These are phyloP conservation scores for Nephila pilipes DNA, from an alignment of 1,140 invertebrate genomes.

Conservation along the genomic window DNA sequence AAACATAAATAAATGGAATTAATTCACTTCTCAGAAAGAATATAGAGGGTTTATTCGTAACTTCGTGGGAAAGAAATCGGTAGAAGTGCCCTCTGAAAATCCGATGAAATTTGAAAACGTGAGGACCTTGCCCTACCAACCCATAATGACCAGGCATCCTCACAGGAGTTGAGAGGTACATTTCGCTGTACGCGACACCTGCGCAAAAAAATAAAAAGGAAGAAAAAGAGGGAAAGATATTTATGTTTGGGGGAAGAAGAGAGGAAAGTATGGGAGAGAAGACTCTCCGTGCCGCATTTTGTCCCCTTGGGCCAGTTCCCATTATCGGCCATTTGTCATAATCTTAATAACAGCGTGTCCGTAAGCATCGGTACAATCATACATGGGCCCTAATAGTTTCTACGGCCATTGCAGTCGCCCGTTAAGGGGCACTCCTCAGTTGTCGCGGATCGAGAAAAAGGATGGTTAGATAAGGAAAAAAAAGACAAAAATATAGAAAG, in stretches of 20 bases:
- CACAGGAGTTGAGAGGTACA: background rate
- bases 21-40: too few species aligned
- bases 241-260: constrained; percentile 1
- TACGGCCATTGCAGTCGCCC: constrained; percentile 18
- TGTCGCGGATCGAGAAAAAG: constrained; percentile 2
- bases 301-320: constrained; percentile 55
- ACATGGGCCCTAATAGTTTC: constrained; percentile 58
- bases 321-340: constrained; percentile 70
- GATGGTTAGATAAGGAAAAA: constrained; percentile 1
- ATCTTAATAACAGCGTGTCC: constrained; percentile 72
- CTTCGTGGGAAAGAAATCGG: too few species aligned
- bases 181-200: constrained; percentile 55
- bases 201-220: constrained; percentile 45
- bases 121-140: constrained; percentile 42
- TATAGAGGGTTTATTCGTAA: too few species aligned
- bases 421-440: constrained; percentile 63
- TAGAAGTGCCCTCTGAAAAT: background rate
- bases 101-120: background rate
- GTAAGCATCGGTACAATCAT: constrained; percentile 63
- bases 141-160: background rate
- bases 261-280: background rate
- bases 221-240: constrained; percentile 10
- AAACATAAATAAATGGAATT: too few species aligned
- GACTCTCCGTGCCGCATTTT: background rate
- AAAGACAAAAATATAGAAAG: background rate